phyloP scores from a whole-genome alignment of 37 sponge, comb jelly and placozoan genomes.

The Haliclona indistincta region DNA sequence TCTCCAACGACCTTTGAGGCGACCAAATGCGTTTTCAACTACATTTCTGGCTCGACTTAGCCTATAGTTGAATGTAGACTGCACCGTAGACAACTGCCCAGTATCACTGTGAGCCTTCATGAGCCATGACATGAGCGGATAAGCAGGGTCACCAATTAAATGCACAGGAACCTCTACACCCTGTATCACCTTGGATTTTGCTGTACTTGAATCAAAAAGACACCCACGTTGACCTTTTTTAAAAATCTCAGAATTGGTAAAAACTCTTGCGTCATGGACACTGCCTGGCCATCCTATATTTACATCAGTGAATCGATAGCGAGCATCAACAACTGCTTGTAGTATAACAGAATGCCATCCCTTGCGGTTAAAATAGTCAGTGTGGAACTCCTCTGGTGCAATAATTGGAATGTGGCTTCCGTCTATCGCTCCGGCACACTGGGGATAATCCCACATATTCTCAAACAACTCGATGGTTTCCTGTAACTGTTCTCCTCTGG shows the following conservation, averaged over 20 bases:
- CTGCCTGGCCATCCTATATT: slow-evolving; percentile 35
- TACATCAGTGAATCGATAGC: slow-evolving; percentile 6
- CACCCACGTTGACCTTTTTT: not conserved
- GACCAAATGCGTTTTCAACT: slow-evolving; percentile 20
- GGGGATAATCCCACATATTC: slow-evolving; percentile 25
- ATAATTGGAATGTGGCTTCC: slow-evolving; percentile 36
- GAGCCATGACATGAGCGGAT: slow-evolving; percentile 40
- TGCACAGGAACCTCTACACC: slow-evolving; percentile 8
- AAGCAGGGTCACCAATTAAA: slow-evolving; percentile 33
- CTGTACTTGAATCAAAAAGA: slow-evolving; percentile 5
- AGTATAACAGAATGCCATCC: slow-evolving; percentile 36
- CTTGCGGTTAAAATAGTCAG: slow-evolving; percentile 45
- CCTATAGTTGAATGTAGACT: slow-evolving; percentile 22
- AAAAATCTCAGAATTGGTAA: slow-evolving; percentile 24
- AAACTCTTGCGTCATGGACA: slow-evolving; percentile 46
- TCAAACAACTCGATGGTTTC: slow-evolving; percentile 23
- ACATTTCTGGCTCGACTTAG: slow-evolving; percentile 21
- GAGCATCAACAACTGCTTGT: slow-evolving; percentile 18
- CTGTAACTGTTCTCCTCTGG: slow-evolving; percentile 24
- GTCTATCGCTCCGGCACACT: slow-evolving; percentile 30
- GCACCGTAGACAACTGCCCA: slow-evolving; percentile 1
- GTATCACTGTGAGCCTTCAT: slow-evolving; percentile 30
- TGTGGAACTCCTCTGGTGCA: slow-evolving; percentile 6
- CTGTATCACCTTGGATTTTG: not conserved
- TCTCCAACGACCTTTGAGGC: slow-evolving; percentile 37